Base-by-base conservation (phyloP, 2,888 invertebrate genomes). In the Epirrita christyi region DNA sequence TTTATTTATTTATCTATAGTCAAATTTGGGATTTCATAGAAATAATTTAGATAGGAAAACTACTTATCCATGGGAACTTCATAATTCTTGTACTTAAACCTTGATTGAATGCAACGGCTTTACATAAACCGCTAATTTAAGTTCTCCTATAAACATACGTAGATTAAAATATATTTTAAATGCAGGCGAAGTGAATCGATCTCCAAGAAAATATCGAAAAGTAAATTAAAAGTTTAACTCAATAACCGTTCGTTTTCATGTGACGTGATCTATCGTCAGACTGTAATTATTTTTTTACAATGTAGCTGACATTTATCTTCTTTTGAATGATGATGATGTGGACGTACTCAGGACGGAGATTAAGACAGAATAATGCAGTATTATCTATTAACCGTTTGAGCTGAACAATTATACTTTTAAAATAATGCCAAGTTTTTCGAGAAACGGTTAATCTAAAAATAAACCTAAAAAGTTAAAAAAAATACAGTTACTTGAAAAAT, bases 191-290 rank as follows among this genome's bases (percentile, higher is more conserved):
- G 47, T 54, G 55, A 63, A 61, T 56, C 53, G 55, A 63, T 59
- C 43, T 52, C 29, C 6, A 37, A 41, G 47, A n/a, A n/a, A n/a
- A 53, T 58, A 48, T 21, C 48, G 37, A 55, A 52, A 57, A 55
- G 55, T 61, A 61, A 59, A 61, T 60, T 46, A 52, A 54, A 48
- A 38, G 41, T 63, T 53, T 38, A 47, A 59, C 32, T 56, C 48
- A 48, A 49, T 38, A 11, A 52, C 44, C 38, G 41, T 64, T 54
- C 45, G 51, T 55, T 62, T 61, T 51, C 40, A 58, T 56, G 55
- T 57, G 64, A 59, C 63, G 61, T 67, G 67, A 67, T 63, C 56
- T 67, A 67, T 67, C 65, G 65, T 45, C 36, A 37, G 11, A 13
- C 21, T 36, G 54, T 62, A 63, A 67, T 67, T 65, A 65, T 65